Evolutionary conservation across 2,888 invertebrate species (phyloP), one percentile per base, ranked within the genome.

Genomic region (Dyspetes luteomarginatus): DNA sequence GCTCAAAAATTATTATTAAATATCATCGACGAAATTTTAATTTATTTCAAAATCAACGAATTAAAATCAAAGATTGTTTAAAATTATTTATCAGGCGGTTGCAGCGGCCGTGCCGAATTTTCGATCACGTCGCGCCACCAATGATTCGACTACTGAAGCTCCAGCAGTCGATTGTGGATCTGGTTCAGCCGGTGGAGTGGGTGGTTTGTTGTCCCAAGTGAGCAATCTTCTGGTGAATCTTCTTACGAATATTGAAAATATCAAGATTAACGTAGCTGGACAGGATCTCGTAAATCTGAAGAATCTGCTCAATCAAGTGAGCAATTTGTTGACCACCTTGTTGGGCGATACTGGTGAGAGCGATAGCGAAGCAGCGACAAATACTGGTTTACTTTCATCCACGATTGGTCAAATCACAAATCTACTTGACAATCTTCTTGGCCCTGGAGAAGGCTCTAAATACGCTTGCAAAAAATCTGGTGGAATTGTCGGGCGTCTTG

Each of bases 161-260:
- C 26, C 43, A 4, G 12, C 19, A 2, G 52, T 12, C 15, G 36
- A 69, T 58, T 76, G 68, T 12, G 62, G 64, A 7, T 19, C 36
- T 0, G 48, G 15, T 3, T 2, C 71, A 1, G 9, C 17, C 12
- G 15, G 7, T 5, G 71, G 71, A 17, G 5, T 80, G 1, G 36
- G 12, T 3, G 73, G 43, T 0, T 5, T 64, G 1, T 62, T 81
- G 72, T 0, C 1, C 24, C 28, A 64, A 24, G 5, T 81, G 12
- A 73, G 76, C 5, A 68, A 68, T 50, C 67, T 81, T 3, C 26
- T 81, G 4, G 73, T 56, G 45, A 68, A 68, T 7, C 2, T 81
- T 43, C 15, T 81, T 28, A 45, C 19, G 19, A 81, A 77, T 15
- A 4, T 81, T 0, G 26, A 3, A 2, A 0, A 1, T 0, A 5